A percentile compares a stretch with the other conserved stretches of the same genome.
These are phyloP conservation scores for Danaus melanippus DNA, from an alignment of 1,140 invertebrate species.

Conservation along the genomic window DNA sequence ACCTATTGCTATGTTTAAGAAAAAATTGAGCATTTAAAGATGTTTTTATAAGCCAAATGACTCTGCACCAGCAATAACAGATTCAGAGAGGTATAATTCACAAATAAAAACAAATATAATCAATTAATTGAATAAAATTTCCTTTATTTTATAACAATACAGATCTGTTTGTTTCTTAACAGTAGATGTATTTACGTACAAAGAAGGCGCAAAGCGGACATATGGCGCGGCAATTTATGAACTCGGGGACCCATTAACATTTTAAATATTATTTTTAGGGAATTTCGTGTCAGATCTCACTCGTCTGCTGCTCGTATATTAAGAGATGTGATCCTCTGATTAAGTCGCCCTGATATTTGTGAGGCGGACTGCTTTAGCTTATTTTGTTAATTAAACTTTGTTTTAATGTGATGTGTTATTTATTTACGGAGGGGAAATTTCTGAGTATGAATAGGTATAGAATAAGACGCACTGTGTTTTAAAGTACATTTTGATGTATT, in stretches of 20 bases:
- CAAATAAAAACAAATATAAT: too few relatives aligned
- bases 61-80: too few relatives aligned
- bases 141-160: too few relatives aligned
- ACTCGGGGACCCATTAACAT: slow-evolving; percentile 66
- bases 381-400: slow-evolving; percentile 57
- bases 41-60: too few relatives aligned
- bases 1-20: too few relatives aligned
- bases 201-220: slow-evolving; percentile 66
- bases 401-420: slow-evolving; percentile 20
- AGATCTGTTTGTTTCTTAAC: slow-evolving; percentile 34
- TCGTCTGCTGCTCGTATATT: slow-evolving; percentile 64
- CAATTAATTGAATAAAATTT: too few relatives aligned
- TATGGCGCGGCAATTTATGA: slow-evolving; percentile 71
- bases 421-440: slow-evolving; percentile 6
- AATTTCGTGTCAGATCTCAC: slow-evolving; percentile 71
- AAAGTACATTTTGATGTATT: too few relatives aligned
- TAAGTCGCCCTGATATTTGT: slow-evolving; percentile 59
- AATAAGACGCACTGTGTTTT: not conserved
- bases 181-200: slow-evolving; percentile 71
- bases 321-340: slow-evolving; percentile 69
- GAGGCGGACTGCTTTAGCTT: slow-evolving; percentile 37
- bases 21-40: too few relatives aligned
- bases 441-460: not conserved
- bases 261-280: slow-evolving; percentile 73
- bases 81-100: too few relatives aligned